Evolutionary conservation across 1,140 invertebrate genomes (phyloP).

Genomic region (Magallana ariakensis): DNA sequence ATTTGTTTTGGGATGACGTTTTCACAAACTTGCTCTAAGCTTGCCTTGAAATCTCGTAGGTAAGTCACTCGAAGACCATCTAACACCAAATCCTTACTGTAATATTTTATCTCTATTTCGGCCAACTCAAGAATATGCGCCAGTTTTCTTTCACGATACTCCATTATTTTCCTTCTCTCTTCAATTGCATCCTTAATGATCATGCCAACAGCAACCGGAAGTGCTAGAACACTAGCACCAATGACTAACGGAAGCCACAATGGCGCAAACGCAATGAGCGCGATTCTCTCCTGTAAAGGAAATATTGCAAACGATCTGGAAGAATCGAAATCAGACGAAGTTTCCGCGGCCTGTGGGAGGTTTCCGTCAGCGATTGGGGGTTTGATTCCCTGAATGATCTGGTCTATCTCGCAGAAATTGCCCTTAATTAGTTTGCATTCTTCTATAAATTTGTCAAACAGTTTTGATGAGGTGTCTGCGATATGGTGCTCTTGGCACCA

Average conservation of each 20-base stretch:
- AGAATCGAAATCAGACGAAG: not conserved
- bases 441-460: constrained; percentile 52
- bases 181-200: constrained; percentile 51
- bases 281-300: constrained; percentile 60
- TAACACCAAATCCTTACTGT: constrained; percentile 49
- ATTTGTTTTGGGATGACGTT: constrained; percentile 61
- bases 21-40: constrained; percentile 57
- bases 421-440: constrained; percentile 57
- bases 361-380: constrained; percentile 18
- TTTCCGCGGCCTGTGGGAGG: not conserved
- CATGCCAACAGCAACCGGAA: constrained; percentile 60
- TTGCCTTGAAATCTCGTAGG: constrained; percentile 49
- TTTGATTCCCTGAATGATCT: constrained; percentile 40
- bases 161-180: constrained; percentile 34
- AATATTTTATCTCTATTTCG: constrained; percentile 32
- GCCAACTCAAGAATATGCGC: constrained; percentile 58
- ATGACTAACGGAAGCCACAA: constrained; percentile 62
- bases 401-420: constrained; percentile 55
- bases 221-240: constrained; percentile 53
- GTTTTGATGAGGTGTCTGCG: constrained; percentile 28
- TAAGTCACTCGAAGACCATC: constrained; percentile 54
- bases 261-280: constrained; percentile 58
- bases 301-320: constrained; percentile 42
- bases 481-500: constrained; percentile 53
- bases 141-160: constrained; percentile 52